Evolutionary conservation across 2,888 invertebrate genomes (phyloP), one percentile per base, ranked within the genome.

Genomic region (Philonicus albiceps): DNA sequence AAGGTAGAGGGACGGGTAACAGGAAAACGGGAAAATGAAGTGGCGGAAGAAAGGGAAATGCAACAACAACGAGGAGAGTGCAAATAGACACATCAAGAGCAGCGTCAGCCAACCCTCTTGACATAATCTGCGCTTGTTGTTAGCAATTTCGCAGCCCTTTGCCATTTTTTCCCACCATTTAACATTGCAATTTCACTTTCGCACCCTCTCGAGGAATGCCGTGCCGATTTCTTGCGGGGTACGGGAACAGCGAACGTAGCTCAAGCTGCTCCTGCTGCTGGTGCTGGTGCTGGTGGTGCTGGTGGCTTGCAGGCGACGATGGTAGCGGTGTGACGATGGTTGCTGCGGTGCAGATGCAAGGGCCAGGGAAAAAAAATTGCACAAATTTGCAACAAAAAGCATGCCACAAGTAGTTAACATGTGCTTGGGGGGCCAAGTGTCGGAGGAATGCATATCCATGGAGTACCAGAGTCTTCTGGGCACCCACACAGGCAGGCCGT

Each of bases 331-430:
- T n/a, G n/a, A n/a, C n/a, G n/a, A n/a, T n/a, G 16, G 6, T n/a
- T 16, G 49, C 16, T 49, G 49, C 27, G 43, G 72, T 84, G 73
- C 84, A 43, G 73, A 84, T 84, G 84, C 84, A 78, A 27, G 55
- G 22, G n/a, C 40, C 30, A 84, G 40, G 40, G 19, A 83, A 83
- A 84, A 81, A 83, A 84, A 55, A 31, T 72, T 19, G 40, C 72
- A 73, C 37, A 73, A 84, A 85, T 75, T 85, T 73, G 85, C 75
- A 85, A 85, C 85, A 85, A 53, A 85, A 85, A 85, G 75, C 75
- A 85, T 76, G 75, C 86, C 76, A 34, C 64, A 86, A 86, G 76
- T 86, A 86, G 86, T 86, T 86, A 86, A 86, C 86, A 86, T 86
- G 76, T 86, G 86, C 86, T 86, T 78, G 31, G 76, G 76, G 37